phyloP scores from a whole-genome alignment of 2,888 invertebrate genomes.

The Hypselothyrea guttata region DNA sequence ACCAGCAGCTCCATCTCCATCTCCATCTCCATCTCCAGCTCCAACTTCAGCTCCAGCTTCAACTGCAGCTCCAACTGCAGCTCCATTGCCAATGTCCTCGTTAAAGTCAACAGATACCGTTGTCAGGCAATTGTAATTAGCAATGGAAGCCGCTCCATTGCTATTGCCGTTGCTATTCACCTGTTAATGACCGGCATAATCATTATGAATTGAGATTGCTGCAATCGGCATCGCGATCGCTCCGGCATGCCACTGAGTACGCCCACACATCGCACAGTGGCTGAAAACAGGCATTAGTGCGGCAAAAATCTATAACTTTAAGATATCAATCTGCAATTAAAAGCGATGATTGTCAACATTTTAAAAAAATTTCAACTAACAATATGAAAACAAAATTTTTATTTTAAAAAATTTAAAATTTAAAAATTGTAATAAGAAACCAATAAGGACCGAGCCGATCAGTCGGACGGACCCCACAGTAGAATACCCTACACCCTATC shows the following conservation, averaged over 20 bases:
- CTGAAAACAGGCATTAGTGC: no score
- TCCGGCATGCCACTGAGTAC: constrained; percentile 17
- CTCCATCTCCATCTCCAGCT: constrained; percentile 8
- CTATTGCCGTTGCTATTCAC: constrained; percentile 16
- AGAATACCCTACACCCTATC: no score
- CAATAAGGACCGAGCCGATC: no score
- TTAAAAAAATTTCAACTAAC: no score
- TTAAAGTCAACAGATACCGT: constrained; percentile 36
- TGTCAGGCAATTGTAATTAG: constrained; percentile 58
- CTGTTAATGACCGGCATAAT: constrained; percentile 55
- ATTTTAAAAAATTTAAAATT: no score
- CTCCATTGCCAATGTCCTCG: constrained; percentile 41
- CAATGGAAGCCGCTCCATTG: constrained; percentile 21
- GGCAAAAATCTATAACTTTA: no score
- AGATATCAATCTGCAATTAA: no score
- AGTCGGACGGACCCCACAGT: no score
- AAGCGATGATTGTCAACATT: no score
- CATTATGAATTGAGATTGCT: constrained; percentile 67
- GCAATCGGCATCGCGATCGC: constrained; percentile 35
- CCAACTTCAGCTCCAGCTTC: constrained; percentile 26
- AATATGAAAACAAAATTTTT: no score
- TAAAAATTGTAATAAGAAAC: no score
- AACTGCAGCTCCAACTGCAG: constrained; percentile 1
- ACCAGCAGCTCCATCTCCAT: constrained; percentile 17
- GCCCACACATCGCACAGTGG: constrained; percentile 46